Evolutionary conservation across 2,113 vertebrate species (phyloP).

Genomic region (Gallinago undulata): DNA sequence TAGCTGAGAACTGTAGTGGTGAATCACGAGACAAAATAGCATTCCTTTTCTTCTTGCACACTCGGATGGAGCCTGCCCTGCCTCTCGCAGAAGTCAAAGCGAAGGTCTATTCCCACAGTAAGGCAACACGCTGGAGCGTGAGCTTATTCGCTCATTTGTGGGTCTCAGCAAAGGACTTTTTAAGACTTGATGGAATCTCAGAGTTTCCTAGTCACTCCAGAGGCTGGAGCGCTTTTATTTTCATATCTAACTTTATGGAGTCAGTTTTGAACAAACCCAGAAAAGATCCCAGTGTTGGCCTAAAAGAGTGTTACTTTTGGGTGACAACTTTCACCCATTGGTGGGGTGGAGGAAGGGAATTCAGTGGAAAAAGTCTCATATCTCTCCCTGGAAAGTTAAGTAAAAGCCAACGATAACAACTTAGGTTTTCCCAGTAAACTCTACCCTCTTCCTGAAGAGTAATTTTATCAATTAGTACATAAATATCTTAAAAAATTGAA

Average conservation of each 20-base stretch:
- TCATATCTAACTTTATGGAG: not conserved
- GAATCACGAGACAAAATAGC: not conserved
- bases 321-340: not conserved
- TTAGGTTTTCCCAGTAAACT: not conserved
- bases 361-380: not conserved
- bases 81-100: not conserved
- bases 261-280: not conserved
- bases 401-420: not conserved
- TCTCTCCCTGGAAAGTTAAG: not conserved
- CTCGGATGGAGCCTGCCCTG: not conserved
- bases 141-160: not conserved
- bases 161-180: not conserved
- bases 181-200: not conserved
- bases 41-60: not conserved
- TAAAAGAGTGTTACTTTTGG: not conserved
- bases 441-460: not conserved
- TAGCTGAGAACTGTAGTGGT: not conserved
- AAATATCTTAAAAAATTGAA: not conserved
- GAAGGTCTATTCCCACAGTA: not conserved
- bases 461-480: not conserved
- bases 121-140: rapidly evolving
- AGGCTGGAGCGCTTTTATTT: not conserved
- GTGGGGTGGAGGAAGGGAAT: not conserved
- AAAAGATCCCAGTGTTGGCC: not conserved
- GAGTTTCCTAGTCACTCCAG: not conserved